Evolutionary conservation across 2,888 invertebrate species (phyloP).

Genomic region (Lasioglossum vierecki): DNA sequence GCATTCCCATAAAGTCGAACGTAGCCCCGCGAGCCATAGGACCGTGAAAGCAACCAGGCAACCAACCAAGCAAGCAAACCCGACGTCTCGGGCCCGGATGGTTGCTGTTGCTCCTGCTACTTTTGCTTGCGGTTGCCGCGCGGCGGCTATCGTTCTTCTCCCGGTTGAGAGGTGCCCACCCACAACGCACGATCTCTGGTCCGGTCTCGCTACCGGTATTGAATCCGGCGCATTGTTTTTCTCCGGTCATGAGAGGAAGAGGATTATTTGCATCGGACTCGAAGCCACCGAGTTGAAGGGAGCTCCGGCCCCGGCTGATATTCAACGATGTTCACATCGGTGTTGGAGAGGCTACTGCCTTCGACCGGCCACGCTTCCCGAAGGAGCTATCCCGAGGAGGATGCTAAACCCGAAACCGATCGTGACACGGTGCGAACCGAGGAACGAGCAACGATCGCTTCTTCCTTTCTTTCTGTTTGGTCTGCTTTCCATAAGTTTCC

Average conservation of each 20-base stretch:
- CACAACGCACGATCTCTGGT: constrained; percentile 83
- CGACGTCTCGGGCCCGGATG: background rate
- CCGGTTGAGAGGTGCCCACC: constrained; percentile 79
- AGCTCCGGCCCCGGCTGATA: constrained; percentile 52
- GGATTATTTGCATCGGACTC: constrained; percentile 81
- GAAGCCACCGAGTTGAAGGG: constrained; percentile 61
- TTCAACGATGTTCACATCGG: constrained; percentile 47
- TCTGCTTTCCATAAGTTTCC: constrained; percentile 1
- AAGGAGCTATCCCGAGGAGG: background rate
- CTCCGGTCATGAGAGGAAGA: constrained; percentile 80
- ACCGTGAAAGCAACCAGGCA: constrained; percentile 70
- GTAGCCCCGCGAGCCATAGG: constrained; percentile 71
- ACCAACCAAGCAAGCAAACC: constrained; percentile 7
- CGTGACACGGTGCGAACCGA: constrained; percentile 25
- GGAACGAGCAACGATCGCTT: background rate
- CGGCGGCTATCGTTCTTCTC: constrained; percentile 73
- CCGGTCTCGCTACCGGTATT: constrained; percentile 83
- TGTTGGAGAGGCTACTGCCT: constrained; percentile 34
- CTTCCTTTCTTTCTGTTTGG: background rate
- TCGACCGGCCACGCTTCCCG: constrained; percentile 23
- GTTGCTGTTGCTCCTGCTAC: constrained; percentile 63
- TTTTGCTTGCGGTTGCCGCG: constrained; percentile 67
- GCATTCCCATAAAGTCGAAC: constrained; percentile 80
- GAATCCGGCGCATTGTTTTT: constrained; percentile 83
- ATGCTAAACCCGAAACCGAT: constrained; percentile 10